phyloP scores from a whole-genome alignment of 2,888 invertebrate genomes.

The Geotrupes spiniger region DNA sequence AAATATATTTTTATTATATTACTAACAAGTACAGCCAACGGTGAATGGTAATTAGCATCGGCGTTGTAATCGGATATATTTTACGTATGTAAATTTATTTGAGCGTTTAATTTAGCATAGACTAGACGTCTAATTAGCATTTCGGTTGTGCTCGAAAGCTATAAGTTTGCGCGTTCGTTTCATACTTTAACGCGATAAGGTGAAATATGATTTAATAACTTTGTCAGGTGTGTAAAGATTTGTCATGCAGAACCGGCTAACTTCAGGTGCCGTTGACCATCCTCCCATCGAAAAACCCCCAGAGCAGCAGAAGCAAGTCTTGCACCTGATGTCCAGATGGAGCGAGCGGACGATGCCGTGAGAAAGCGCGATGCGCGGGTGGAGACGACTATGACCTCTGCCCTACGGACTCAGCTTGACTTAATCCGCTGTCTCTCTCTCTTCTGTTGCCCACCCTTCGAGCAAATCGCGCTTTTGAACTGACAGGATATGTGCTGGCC shows the following conservation, averaged over 20 bases:
- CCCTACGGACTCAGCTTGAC: conserved; percentile 1
- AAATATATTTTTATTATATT: too few relatives aligned
- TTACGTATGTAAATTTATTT: too few relatives aligned
- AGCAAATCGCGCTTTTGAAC: conserved; percentile 16
- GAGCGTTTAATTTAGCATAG: too few relatives aligned
- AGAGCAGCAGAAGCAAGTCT: conserved; percentile 15
- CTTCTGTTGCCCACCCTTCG: conserved; percentile 17
- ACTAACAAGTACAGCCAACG: too few relatives aligned
- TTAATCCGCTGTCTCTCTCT: not conserved
- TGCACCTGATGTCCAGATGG: conserved; percentile 6
- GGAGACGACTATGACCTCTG: conserved; percentile 12
- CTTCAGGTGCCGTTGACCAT: conserved; percentile 11
- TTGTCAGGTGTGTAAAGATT: conserved; percentile 11
- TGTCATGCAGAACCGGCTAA: conserved; percentile 9
- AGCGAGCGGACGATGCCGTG: conserved; percentile 21
- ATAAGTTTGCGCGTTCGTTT: too few relatives aligned
- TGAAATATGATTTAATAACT: conserved; percentile 7
- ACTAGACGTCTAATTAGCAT: too few relatives aligned
- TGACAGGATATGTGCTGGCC: conserved; percentile 13
- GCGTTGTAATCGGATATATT: too few relatives aligned
- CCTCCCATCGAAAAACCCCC: conserved; percentile 7
- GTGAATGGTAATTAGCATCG: too few relatives aligned
- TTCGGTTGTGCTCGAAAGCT: too few relatives aligned
- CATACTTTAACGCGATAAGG: not conserved
- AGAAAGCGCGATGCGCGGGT: conserved; percentile 29